Evolutionary conservation across 1,140 invertebrate genomes (phyloP), one percentile per base, ranked within the genome.

Genomic region (Varroa destructor): DNA sequence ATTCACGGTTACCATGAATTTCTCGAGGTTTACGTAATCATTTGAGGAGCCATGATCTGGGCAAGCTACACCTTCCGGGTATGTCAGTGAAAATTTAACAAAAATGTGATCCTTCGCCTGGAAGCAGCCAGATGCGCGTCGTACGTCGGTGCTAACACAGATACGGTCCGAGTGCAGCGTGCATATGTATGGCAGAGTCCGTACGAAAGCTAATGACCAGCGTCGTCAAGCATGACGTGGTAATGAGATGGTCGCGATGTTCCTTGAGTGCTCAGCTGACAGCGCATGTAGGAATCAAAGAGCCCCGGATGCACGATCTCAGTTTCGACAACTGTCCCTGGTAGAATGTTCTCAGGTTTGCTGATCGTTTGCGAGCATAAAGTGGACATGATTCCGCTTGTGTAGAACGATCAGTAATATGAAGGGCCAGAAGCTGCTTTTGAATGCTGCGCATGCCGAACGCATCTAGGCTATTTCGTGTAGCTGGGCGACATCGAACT

Each of bases 121-220:
- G 72, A 87, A 12, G 90, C 91, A n/a, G 88, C 91, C 71, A 93
- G 84, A 82, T 96, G 91, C 42, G 92, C 91, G 80, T 95, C 93
- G 80, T 95, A 95, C 0, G 90, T 93, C 1, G 92, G 91, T 0
- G 93, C 88, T 1, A 92, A 92, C 82, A 94, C 93, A 12, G 89
- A 92, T 0, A 96, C 91, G 1, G 89, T 84, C 71, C 90, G 84
- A 70, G 86, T 88, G 78, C 92, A 96, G 25, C 92, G 84, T 1
- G 87, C 84, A 79, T 91, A 95, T 81, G 92, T 83, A 77, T 95
- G 89, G 78, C 92, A 96, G 36, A 96, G 79, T 77, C 88, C 87
- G 80, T 89, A 93, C 0, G 91, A 89, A 71, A 95, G 84, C 1
- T 81, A 79, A 74, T 93, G 82, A 12, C 86, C 76, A 56, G 82